These are phyloP conservation scores for Chiloscyllium plagiosum DNA, from an alignment of 2,113 vertebrate genomes.

Conservation along the genomic window DNA sequence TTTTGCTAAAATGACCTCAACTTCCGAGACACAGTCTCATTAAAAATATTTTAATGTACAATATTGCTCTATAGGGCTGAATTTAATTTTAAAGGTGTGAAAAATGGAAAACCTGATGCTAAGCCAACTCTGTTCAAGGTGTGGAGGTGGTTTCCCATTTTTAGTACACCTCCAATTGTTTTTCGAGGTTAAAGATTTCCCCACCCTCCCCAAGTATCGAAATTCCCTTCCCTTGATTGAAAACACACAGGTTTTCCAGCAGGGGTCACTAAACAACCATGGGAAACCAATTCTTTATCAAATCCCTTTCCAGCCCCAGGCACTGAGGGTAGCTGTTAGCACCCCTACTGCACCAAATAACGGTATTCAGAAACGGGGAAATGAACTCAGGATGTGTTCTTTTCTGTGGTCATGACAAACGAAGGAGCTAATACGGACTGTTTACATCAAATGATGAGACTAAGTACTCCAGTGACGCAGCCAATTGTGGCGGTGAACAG, in stretches of 20 bases:
- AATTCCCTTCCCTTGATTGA: neutral
- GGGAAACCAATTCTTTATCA: neutral
- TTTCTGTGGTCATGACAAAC: neutral
- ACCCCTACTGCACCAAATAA: neutral
- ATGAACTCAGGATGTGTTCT: neutral
- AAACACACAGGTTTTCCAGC: neutral
- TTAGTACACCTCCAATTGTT: too few species aligned
- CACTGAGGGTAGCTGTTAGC: neutral
- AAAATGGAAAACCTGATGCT: neutral
- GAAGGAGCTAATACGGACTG: neutral
- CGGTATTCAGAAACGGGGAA: neutral
- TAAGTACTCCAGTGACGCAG: too few species aligned
- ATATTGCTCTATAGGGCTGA: neutral
- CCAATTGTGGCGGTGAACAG: neutral
- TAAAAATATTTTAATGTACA: neutral
- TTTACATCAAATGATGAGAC: too few species aligned
- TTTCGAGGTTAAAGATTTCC: neutral
- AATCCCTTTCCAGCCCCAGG: neutral
- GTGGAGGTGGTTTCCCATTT: neutral
- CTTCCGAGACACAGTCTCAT: neutral
- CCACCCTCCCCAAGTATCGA: neutral
- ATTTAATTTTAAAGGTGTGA: neutral
- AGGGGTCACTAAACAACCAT: neutral
- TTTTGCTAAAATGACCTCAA: neutral
- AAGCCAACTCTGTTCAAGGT: neutral